Conservation (phyloP, 2,113 vertebrate species). For the Apodemus sylvaticus region DNA sequence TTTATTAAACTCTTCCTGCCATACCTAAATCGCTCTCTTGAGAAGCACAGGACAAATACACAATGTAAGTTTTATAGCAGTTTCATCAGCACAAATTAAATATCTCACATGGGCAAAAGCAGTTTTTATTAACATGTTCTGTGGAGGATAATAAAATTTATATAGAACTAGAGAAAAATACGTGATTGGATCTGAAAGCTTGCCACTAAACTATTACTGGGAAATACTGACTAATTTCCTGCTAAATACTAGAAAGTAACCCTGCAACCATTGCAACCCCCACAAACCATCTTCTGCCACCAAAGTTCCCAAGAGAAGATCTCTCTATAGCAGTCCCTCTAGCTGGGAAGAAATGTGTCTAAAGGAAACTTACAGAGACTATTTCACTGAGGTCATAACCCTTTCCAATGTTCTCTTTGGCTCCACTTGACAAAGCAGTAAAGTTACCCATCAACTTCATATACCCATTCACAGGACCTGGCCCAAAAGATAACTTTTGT, state of each 20-base stretch:
- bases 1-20: constrained; percentile 59
- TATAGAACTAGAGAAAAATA: not conserved
- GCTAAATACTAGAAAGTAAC: not conserved
- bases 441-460: not conserved
- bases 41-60: not conserved
- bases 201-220: not conserved
- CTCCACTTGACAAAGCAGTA: not conserved
- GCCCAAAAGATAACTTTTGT: not conserved
- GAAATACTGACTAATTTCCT: not conserved
- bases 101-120: not conserved
- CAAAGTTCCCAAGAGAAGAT: not conserved
- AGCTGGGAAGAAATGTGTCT: not conserved
- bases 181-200: not conserved
- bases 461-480: fast-evolving
- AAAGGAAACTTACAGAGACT: not conserved
- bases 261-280: not conserved
- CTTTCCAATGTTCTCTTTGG: not conserved
- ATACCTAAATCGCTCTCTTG: constrained; percentile 40
- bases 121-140: constrained; percentile 38
- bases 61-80: not conserved
- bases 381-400: not conserved
- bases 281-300: not conserved
- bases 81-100: constrained; percentile 33
- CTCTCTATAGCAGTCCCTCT: not conserved
- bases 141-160: not conserved